Percentiles rank a stretch among this genome's conserved stretches.
These are phyloP conservation scores for Rhingia rostrata DNA, from an alignment of 2,888 invertebrate genomes.

Conservation along the genomic window DNA sequence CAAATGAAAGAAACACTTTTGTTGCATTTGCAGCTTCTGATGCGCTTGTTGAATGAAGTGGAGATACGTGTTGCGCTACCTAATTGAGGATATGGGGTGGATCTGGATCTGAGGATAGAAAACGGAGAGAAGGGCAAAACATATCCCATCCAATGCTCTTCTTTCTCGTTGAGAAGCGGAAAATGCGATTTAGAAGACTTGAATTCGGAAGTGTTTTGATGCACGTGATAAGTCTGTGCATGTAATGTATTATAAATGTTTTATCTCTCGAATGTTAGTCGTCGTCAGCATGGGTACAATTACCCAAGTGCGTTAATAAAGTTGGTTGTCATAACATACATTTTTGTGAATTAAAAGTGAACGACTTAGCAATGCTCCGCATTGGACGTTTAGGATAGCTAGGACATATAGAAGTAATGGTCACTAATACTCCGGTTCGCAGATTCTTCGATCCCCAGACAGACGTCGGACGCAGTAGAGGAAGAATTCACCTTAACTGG, in stretches of 20 bases:
- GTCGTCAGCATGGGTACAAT: constrained; percentile 32
- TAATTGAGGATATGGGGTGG: constrained; percentile 33
- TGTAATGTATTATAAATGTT: constrained; percentile 61
- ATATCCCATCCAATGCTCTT: constrained; percentile 35
- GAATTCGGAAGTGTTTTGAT: constrained; percentile 65
- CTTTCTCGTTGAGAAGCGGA: constrained; percentile 37
- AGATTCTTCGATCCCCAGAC: too few relatives aligned
- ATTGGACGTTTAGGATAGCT: too few relatives aligned
- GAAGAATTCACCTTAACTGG: too few relatives aligned
- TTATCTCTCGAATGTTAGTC: constrained; percentile 45
- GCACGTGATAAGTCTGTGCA: constrained; percentile 29
- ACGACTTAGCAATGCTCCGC: too few relatives aligned
- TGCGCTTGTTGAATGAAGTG: constrained; percentile 28
- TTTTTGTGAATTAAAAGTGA: constrained; percentile 31
- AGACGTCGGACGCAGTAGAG: too few relatives aligned
- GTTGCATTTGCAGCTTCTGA: constrained; percentile 10
- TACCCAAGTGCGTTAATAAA: constrained; percentile 55
- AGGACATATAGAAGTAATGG: too few relatives aligned
- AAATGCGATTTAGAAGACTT: constrained; percentile 66
- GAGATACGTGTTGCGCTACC: constrained; percentile 60
- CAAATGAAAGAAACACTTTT: constrained; percentile 51
- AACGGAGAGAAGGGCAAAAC: constrained; percentile 50
- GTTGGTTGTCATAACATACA: constrained; percentile 41
- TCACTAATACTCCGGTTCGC: too few relatives aligned
- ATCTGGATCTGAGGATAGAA: constrained; percentile 16